Base-by-base conservation (phyloP, 2,888 invertebrate species). In the Baccha elongata region DNA sequence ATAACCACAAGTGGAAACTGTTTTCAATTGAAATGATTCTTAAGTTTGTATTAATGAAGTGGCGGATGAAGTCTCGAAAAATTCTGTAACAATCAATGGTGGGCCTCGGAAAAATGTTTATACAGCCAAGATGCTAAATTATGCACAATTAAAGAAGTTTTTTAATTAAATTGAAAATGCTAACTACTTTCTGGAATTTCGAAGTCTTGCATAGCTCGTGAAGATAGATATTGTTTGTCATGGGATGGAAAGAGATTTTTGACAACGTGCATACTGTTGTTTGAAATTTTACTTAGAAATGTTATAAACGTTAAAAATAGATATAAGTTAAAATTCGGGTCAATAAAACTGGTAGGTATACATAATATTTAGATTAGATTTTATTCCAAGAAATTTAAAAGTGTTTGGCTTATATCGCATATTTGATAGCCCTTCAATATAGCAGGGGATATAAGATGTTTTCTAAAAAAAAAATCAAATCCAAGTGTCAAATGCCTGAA, bases 1-100 rank as follows among this genome's bases (percentile, higher is more conserved):
- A 17, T 40, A 32, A 40, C 67, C 11, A 60, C 67, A 73, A 79
- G 52, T 79, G 40, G 52, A 79, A 48, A 64, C 42, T 52, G 65
- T 52, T 67, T 48, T 73, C 68, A 73, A 79, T 73, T 73, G 68
- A 79, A 73, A 79, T 79, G 53, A 72, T 73, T 67, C 62, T 73
- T 52, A 73, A 79, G 72, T 79, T 68, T 68, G 62, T 62, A 68
- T 73, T 79, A 79, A 79, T 79, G 79, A 79, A 79, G 79, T 79
- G 79, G 68, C 73, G 79, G 60, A 26, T 71, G 62, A 62, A 73
- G 67, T 68, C 46, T 37, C 8, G 60, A 21, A 32, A 55, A 64
- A 78, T 40, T 58, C 17, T 71, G 46, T 71, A 55, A 65, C 64
- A 78, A 71, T 71, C 71, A 76, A 64, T 71, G 69, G 17, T 37